phyloP scores from a whole-genome alignment of 2,797 vertebrate genomes.

The Bucorvus abyssinicus region DNA sequence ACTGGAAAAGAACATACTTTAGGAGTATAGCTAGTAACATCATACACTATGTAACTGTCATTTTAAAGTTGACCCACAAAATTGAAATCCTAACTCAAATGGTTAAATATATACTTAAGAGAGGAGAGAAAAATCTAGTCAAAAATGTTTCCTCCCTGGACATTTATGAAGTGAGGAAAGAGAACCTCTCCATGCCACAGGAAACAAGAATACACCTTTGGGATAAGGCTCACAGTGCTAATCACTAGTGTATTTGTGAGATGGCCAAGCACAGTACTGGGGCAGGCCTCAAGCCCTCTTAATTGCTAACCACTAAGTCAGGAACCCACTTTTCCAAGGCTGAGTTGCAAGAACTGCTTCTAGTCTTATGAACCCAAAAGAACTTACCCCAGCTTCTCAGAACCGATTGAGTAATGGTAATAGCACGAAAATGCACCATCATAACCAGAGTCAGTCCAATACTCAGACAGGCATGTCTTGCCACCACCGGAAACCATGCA shows the following conservation, averaged over 20 bases:
- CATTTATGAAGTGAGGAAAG: background rate
- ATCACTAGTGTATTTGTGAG: background rate
- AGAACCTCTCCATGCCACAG: background rate
- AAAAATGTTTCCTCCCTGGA: background rate
- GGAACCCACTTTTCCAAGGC: background rate
- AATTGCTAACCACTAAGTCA: background rate
- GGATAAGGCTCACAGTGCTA: background rate
- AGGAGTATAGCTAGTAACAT: background rate
- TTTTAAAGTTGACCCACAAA: background rate
- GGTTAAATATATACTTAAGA: background rate
- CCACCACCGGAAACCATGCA: background rate
- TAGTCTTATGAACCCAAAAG: background rate
- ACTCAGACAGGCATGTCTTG: background rate
- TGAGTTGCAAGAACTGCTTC: background rate
- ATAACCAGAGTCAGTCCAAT: background rate
- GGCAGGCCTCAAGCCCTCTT: background rate
- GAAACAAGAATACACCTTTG: constrained; percentile 10
- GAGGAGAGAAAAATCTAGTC: background rate
- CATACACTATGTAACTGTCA: background rate
- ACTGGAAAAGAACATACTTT: background rate
- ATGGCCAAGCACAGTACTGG: background rate
- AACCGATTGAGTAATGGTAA: background rate
- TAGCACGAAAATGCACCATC: constrained; percentile 7
- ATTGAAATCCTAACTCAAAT: background rate
- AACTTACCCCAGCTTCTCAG: background rate